These are phyloP conservation scores for Phoenoteleia sp. DNA, from an alignment of 2,888 invertebrate genomes.

Conservation along the genomic window DNA sequence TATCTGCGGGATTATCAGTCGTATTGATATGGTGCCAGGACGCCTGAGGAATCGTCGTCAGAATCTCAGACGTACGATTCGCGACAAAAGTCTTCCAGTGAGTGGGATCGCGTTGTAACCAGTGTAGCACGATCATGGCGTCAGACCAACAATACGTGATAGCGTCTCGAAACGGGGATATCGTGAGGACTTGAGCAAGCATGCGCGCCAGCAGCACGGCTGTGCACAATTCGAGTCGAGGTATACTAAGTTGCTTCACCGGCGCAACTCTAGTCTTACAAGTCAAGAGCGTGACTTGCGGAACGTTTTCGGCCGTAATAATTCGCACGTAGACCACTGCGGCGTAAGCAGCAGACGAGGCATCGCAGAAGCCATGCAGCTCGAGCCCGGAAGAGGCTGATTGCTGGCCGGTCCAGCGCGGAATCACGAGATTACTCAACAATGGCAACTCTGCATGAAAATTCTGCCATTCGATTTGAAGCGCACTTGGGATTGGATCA, in stretches of 20 bases:
- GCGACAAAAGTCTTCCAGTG: neutral
- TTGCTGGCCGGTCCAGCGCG: too few relatives aligned
- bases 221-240: neutral
- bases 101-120: neutral
- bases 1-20: neutral
- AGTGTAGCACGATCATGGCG: conserved; percentile 12
- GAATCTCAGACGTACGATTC: neutral
- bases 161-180: too few relatives aligned
- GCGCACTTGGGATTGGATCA: too few relatives aligned
- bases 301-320: too few relatives aligned
- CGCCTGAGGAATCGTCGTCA: neutral
- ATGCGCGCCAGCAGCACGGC: neutral
- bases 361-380: neutral
- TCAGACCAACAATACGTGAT: neutral
- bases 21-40: neutral
- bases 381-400: too few relatives aligned
- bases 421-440: too few relatives aligned
- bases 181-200: too few relatives aligned
- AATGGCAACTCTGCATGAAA: too few relatives aligned
- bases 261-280: neutral
- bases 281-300: too few relatives aligned
- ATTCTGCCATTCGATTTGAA: too few relatives aligned
- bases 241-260: neutral
- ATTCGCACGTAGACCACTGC: neutral
- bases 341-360: neutral